Base-by-base conservation (phyloP, 2,113 vertebrate species). In the Butorides virescens region DNA sequence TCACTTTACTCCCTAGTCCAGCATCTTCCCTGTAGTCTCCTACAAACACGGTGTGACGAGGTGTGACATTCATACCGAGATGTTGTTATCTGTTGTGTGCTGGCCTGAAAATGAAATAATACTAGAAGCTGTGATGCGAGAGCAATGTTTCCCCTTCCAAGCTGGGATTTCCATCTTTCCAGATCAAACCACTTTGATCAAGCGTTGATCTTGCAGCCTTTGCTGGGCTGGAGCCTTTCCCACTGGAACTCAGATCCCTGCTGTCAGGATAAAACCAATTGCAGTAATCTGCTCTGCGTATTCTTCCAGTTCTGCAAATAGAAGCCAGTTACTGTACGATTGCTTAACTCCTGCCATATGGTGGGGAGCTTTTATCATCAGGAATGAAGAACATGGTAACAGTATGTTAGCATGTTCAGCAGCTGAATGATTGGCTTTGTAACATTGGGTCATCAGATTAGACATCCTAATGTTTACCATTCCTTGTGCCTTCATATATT, bases 281-380 rank as follows among this genome's bases (percentile, higher is more conserved):
- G 80, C 92, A 90, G 36, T 75, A 36, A 76, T 70, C 59, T 82
- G 42, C 71, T 79, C 83, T 50, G 62, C 62, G 26, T 87, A 68
- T 91, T 88, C 80, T 91, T 91, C 83, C 95, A 94, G 61, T 68
- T 91, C 94, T 88, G 66, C 86, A 95, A 75, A 92, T 79, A 92
- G 77, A 79, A 95, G 91, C 49, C 86, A 92, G 73, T 96, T 91
- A 66, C 89, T 79, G 74, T 82, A 37, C 3, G 30, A 76, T 82
- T 89, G 80, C 92, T 92, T 91, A 95, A 95, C 86, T 96, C 80
- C 89, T 92, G 93, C 89, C 95, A 88, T 90, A 76, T 96, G 92
- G 70, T 85, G 77, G 77, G 74, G 39, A 90, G 82, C 72, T 94
- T 86, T 86, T 86, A 50, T 83, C 72, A 30, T 44, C 1, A 2